These are phyloP conservation scores for Andrena flavipes DNA, from an alignment of 2,888 invertebrate species.

Conservation along the genomic window DNA sequence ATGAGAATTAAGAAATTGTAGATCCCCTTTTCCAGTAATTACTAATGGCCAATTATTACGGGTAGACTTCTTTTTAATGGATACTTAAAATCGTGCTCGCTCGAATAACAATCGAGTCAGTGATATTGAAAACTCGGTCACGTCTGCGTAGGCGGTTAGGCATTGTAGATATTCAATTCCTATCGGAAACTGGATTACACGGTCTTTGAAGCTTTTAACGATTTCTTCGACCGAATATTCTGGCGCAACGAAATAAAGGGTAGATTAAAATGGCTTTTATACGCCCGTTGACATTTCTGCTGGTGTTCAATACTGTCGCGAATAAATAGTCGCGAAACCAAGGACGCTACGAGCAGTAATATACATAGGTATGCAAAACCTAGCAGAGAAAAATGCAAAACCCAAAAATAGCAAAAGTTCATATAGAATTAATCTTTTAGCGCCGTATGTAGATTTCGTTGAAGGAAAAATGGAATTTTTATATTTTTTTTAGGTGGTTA, in stretches of 20 bases:
- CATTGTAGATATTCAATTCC: slow-evolving; percentile 26
- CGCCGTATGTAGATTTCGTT: too few species aligned
- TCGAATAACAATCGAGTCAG: background rate
- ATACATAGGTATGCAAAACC: too few species aligned
- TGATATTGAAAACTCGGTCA: slow-evolving; percentile 23
- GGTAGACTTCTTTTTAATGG: background rate
- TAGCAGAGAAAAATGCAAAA: too few species aligned
- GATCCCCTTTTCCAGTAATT: background rate
- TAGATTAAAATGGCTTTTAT: slow-evolving; percentile 43
- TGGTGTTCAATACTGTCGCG: slow-evolving; percentile 26
- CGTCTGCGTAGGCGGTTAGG: background rate
- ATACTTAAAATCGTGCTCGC: background rate
- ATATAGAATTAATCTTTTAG: too few species aligned
- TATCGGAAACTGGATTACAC: slow-evolving; percentile 32
- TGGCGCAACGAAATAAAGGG: slow-evolving; percentile 33
- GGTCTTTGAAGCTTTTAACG: slow-evolving; percentile 39
- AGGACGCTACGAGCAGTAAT: too few species aligned
- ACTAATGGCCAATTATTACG: background rate
- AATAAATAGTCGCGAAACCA: background rate
- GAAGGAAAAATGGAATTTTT: too few species aligned
- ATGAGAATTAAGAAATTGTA: background rate
- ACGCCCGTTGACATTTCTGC: slow-evolving; percentile 31
- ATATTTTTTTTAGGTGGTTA: too few species aligned
- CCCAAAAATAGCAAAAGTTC: too few species aligned
- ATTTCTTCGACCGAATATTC: slow-evolving; percentile 31